These are phyloP conservation scores for Channa argus DNA, from an alignment of 2,113 vertebrate species.

Conservation along the genomic window DNA sequence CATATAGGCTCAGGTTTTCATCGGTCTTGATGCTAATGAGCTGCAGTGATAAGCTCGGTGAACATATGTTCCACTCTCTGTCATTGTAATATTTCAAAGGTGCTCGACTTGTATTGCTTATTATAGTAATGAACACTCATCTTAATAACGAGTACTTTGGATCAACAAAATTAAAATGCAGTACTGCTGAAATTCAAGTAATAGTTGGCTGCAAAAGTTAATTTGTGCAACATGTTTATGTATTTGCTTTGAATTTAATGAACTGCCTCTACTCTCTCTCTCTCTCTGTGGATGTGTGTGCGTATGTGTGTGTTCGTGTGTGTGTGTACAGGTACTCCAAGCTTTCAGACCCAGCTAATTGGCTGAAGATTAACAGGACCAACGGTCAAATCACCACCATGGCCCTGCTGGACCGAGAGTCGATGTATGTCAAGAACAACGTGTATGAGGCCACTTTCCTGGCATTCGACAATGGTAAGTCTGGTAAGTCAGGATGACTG, in stretches of 20 bases:
- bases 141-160: conserved; percentile 53
- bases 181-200: conserved; percentile 22
- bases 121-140: conserved; percentile 62
- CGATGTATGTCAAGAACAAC: conserved; percentile 92
- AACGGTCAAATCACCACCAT: conserved; percentile 96
- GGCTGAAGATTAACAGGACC: conserved; percentile 95
- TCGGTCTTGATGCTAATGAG: conserved; percentile 64
- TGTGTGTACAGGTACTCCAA: conserved; percentile 90
- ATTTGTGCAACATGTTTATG: conserved; percentile 6
- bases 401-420: conserved; percentile 94
- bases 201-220: conserved; percentile 19
- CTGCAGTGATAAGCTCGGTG: conserved; percentile 38
- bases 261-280: background rate
- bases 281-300: background rate
- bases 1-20: conserved; percentile 40
- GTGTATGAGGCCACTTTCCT: conserved; percentile 97
- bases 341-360: conserved; percentile 95
- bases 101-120: conserved; percentile 48
- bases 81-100: conserved; percentile 51
- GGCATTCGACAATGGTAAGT: conserved; percentile 96
- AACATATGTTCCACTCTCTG: conserved; percentile 68
- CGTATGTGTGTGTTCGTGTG: background rate
- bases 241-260: conserved; percentile 27
- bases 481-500: conserved; percentile 70
- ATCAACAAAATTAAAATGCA: conserved; percentile 49